Evolutionary conservation across 1,140 invertebrate genomes (phyloP).

Genomic region (Leguminivora glycinivorella): DNA sequence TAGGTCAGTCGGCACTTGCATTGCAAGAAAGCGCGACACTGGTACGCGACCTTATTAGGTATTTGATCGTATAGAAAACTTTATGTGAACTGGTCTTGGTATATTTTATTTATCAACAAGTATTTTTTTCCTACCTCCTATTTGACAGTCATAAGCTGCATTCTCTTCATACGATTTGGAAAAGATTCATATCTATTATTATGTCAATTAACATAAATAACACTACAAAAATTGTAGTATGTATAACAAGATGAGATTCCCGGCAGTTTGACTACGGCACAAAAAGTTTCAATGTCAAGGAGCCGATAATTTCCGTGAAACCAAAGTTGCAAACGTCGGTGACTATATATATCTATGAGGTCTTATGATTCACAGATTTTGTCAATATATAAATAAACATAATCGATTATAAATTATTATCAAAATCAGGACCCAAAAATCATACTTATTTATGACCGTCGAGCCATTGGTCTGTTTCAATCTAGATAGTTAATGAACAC

Average conservation of each 20-base stretch:
- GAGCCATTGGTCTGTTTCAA: neutral
- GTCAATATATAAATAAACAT: slow-evolving; percentile 1
- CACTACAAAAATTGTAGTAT: slow-evolving; percentile 5
- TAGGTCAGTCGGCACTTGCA: slow-evolving; percentile 39
- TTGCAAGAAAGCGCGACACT: slow-evolving; percentile 29
- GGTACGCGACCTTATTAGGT: slow-evolving; percentile 10
- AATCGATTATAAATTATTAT: no score
- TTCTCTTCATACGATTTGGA: no score
- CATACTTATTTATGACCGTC: no score
- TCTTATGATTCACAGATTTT: slow-evolving; percentile 11
- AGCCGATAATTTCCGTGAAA: slow-evolving; percentile 28
- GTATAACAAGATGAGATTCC: slow-evolving; percentile 25
- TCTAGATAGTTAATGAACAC: neutral
- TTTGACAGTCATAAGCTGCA: no score
- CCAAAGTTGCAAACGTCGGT: slow-evolving; percentile 5
- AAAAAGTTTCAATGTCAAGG: slow-evolving; percentile 29
- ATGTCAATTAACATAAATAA: neutral
- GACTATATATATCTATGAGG: neutral
- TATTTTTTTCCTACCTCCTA: no score
- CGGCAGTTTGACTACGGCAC: slow-evolving; percentile 22
- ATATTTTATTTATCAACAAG: neutral
- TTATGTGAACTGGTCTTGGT: neutral
- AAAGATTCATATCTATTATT: neutral
- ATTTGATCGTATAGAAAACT: neutral
- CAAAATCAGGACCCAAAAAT: no score